Base-by-base conservation (phyloP, 2,888 invertebrate species). In the Melieria omissa region DNA sequence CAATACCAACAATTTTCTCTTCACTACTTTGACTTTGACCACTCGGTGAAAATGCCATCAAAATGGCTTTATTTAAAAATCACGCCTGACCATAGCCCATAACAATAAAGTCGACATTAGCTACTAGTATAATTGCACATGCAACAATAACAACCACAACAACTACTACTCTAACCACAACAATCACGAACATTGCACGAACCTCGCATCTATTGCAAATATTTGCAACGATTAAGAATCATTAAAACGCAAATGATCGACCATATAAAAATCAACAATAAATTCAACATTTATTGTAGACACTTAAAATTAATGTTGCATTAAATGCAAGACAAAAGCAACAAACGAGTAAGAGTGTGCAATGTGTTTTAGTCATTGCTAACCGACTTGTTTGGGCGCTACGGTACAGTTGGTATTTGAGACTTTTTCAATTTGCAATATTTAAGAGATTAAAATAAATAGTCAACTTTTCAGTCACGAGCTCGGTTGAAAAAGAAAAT, bases 281-380 rank as follows among this genome's bases (percentile, higher is more conserved):
- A 63, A 63, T 45, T 63, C 14, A 14, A 63, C 16, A 47, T 63
- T 63, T 63, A 63, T 47, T 47, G 47, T 46, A n/a, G 14, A 46
- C 62, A 47, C 47, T 45, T 47, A 63, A 63, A n/a, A 63, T 10
- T 63, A 12, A 63, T 63, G 62, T 16, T n/a, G 62, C 62, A 63
- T 63, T 44, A 63, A 63, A n/a, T 47, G 12, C 42, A 29, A 29
- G 29, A 29, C 29, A 29, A 29, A 29, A 29, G 29, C 29, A 29
- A 29, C 29, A 29, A 29, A 29, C 29, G 29, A 29, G 29, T 29
- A 29, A 29, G 29, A 29, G 29, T 29, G 29, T 29, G 2, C 29
- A 2, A 29, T 29, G 29, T 29, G 29, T 29, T 41, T 41, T 2
- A 60, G 2, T 9, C 9, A 41, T 8, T 61, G 12, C 5, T 42